Percentiles rank a stretch among this genome's conserved stretches.
These are phyloP conservation scores for Cybosia mesomella DNA, from an alignment of 2,888 invertebrate species.

Conservation along the genomic window DNA sequence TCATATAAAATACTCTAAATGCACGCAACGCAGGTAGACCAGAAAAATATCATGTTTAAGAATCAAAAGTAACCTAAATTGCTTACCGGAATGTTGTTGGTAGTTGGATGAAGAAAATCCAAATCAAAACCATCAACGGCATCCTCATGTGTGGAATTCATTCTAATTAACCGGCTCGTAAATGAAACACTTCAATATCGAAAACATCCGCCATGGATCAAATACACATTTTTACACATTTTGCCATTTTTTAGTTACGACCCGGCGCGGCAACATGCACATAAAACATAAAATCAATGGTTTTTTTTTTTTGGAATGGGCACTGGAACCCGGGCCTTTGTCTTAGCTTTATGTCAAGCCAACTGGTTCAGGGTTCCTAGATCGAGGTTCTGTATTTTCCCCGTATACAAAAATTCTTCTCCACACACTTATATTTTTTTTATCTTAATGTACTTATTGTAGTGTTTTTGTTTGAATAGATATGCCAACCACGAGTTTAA, in stretches of 20 bases:
- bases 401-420: no score
- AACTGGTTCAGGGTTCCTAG: no score
- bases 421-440: no score
- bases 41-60: slow-evolving; percentile 4
- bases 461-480: no score
- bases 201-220: neutral
- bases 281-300: neutral
- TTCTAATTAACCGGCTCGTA: slow-evolving; percentile 19
- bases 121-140: slow-evolving; percentile 69
- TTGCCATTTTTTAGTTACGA: slow-evolving; percentile 11
- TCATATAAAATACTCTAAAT: neutral
- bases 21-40: neutral
- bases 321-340: neutral
- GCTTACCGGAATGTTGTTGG: slow-evolving; percentile 64
- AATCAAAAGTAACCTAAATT: slow-evolving; percentile 46
- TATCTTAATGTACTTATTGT: no score
- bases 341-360: no score
- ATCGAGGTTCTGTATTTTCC: no score
- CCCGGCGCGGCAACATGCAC: slow-evolving; percentile 44
- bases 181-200: slow-evolving; percentile 12
- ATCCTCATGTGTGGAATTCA: slow-evolving; percentile 43
- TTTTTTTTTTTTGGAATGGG: neutral
- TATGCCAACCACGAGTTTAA: no score
- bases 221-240: slow-evolving; percentile 30
- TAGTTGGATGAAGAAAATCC: slow-evolving; percentile 61